Evolutionary conservation across 2,797 vertebrate species (phyloP).

Genomic region (Microchirus variegatus): DNA sequence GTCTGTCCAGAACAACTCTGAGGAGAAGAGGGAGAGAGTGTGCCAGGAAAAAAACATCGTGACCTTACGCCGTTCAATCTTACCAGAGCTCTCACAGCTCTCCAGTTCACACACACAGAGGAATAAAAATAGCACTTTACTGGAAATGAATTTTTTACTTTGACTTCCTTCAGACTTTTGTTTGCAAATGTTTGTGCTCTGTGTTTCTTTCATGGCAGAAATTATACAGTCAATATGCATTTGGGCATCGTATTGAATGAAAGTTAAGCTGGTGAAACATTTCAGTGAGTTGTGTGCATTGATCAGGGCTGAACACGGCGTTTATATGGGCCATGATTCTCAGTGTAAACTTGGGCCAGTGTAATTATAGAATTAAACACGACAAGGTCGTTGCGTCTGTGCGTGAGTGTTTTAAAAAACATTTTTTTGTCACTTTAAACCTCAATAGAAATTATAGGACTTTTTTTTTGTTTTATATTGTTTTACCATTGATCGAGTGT

Average conservation of each 20-base stretch:
- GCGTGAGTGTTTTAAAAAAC: not conserved
- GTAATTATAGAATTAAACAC: constrained; percentile 34
- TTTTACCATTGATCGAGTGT: not conserved
- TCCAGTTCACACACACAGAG: not conserved
- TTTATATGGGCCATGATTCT: constrained; percentile 20
- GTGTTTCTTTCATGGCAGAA: not conserved
- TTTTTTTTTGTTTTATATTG: not conserved
- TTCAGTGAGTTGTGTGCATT: constrained; percentile 25
- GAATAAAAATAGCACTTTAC: not conserved
- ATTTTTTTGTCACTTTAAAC: not conserved
- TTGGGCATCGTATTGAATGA: not conserved
- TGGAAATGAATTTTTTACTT: not conserved
- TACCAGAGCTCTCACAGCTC: not conserved
- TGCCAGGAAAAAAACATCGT: constrained; percentile 3
- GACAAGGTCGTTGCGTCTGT: not conserved
- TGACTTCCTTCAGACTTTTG: not conserved
- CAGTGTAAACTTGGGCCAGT: constrained; percentile 25
- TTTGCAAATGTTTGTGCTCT: constrained; percentile 5
- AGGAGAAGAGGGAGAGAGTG: not conserved
- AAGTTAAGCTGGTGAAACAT: constrained; percentile 29
- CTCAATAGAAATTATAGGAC: no score
- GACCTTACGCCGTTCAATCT: constrained; percentile 6
- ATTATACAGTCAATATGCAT: not conserved
- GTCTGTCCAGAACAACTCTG: no score
- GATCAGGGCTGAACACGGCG: constrained; percentile 14